These are phyloP conservation scores for Philereme transversata DNA, from an alignment of 2,888 invertebrate species.

Conservation along the genomic window DNA sequence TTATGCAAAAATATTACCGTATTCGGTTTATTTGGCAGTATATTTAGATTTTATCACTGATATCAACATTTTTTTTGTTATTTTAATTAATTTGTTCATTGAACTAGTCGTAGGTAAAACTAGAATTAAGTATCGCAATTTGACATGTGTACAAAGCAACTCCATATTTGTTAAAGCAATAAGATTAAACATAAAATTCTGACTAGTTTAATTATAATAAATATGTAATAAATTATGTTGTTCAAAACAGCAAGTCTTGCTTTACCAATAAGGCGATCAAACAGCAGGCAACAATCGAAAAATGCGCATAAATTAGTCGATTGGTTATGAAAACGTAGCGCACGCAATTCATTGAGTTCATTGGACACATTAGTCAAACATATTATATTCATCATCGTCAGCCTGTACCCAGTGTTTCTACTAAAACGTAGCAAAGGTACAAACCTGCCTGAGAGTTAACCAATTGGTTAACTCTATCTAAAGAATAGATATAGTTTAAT, in stretches of 20 bases:
- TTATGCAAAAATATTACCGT: constrained; percentile 17
- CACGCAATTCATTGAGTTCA: constrained; percentile 34
- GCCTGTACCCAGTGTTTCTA: neutral
- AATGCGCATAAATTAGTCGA: constrained; percentile 20
- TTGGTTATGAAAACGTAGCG: constrained; percentile 11
- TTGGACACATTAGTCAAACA: constrained; percentile 29
- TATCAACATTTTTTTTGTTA: neutral
- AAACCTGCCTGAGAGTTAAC: neutral
- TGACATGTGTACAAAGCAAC: no score
- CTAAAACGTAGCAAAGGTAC: no score
- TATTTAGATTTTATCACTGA: neutral
- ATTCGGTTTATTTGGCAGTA: constrained; percentile 4
- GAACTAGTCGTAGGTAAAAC: neutral
- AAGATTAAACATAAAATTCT: no score
- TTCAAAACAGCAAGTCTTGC: constrained; percentile 2
- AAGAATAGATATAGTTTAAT: no score
- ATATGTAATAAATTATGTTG: constrained; percentile 12
- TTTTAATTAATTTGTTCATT: no score
- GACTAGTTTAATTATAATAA: no score
- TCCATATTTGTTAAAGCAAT: neutral
- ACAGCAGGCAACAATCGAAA: constrained; percentile 19
- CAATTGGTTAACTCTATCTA: neutral
- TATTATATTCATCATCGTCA: constrained; percentile 2
- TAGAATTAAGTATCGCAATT: no score
- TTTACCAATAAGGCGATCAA: constrained; percentile 6